phyloP scores from a whole-genome alignment of 2,888 invertebrate species.

The Tethea ocularis region DNA sequence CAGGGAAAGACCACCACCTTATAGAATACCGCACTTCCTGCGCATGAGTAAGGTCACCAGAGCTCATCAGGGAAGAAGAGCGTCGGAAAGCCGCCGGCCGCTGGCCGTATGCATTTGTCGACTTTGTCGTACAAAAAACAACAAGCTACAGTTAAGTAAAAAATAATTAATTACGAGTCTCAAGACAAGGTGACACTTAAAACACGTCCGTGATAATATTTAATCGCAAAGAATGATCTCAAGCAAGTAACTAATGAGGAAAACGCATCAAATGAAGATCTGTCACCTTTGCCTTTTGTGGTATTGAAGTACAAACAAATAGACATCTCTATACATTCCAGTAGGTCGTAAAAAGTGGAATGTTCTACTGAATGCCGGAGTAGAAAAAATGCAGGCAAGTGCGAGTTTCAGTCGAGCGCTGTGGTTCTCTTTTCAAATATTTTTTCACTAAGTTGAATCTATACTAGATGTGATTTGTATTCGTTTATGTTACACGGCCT shows the following conservation, averaged over 20 bases:
- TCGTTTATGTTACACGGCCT: too few relatives aligned
- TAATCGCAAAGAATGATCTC: neutral
- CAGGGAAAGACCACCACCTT: too few relatives aligned
- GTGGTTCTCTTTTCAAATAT: neutral
- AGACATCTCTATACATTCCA: slow-evolving; percentile 1
- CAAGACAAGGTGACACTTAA: neutral
- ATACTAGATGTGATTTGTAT: too few relatives aligned
- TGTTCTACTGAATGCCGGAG: neutral
- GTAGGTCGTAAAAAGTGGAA: neutral
- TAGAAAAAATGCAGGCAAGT: neutral
- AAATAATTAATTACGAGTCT: too few relatives aligned
- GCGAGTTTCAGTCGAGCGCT: neutral
- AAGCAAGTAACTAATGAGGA: neutral
- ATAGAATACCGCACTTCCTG: too few relatives aligned
- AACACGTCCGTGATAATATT: neutral
- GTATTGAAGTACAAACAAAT: neutral
- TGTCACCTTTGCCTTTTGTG: neutral
- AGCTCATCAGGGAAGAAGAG: too few relatives aligned
- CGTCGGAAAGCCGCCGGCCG: too few relatives aligned
- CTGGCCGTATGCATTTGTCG: too few relatives aligned
- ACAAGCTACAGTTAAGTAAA: too few relatives aligned
- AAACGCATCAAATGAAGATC: neutral
- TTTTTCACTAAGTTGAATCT: too few relatives aligned
- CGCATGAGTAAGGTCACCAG: too few relatives aligned
- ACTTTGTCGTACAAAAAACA: too few relatives aligned